Evolutionary conservation across 2,113 vertebrate species (phyloP).

Genomic region (Apistogramma diplotaenia): DNA sequence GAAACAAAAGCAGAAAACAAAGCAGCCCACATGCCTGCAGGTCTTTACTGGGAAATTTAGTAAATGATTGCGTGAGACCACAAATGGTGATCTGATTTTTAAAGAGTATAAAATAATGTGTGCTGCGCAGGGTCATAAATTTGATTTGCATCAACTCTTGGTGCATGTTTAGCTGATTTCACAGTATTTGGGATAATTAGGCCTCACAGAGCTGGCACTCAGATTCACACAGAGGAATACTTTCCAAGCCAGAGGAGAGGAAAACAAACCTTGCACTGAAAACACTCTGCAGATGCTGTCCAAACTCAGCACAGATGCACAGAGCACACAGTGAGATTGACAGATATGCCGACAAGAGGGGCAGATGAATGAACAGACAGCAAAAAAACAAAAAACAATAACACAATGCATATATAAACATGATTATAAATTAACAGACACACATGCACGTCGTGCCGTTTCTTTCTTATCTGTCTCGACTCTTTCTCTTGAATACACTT

Average conservation of each 20-base stretch:
- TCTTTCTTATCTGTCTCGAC: constrained; percentile 16
- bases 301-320: constrained; percentile 54
- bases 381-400: neutral
- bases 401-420: constrained; percentile 31
- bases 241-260: constrained; percentile 40
- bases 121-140: constrained; percentile 16
- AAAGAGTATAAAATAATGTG: constrained; percentile 21
- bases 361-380: constrained; percentile 49
- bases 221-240: constrained; percentile 38
- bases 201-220: constrained; percentile 50
- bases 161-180: constrained; percentile 59
- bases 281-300: constrained; percentile 54
- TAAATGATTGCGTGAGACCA: neutral
- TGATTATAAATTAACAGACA: constrained; percentile 23
- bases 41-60: neutral
- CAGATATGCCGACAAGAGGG: constrained; percentile 38
- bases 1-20: neutral
- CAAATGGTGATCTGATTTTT: neutral
- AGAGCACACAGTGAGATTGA: constrained; percentile 47
- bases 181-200: constrained; percentile 61
- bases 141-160: constrained; percentile 33
- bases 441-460: constrained; percentile 20
- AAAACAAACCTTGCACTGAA: constrained; percentile 51
- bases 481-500: constrained; percentile 8
- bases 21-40: neutral